Base-by-base conservation (phyloP, 2,113 vertebrate genomes). In the Motacilla tschutschensis region DNA sequence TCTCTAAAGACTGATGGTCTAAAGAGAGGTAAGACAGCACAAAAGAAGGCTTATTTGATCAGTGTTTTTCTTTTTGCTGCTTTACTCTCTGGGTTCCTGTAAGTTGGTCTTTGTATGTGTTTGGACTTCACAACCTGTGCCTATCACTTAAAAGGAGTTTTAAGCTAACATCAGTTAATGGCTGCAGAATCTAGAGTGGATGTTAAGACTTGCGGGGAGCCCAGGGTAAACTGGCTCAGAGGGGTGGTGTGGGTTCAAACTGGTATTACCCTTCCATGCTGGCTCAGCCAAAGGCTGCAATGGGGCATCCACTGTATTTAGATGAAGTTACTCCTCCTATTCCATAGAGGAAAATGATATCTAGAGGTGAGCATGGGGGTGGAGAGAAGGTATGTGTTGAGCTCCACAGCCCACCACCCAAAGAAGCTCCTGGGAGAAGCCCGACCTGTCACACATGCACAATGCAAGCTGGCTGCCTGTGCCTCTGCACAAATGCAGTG, bases 401-500 rank as follows among this genome's bases (percentile, higher is more conserved):
- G 7, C 9, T 38, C 6, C 24, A 44, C 10, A 54, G 2, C 3
- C 16, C 8, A 9, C 6, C 17, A 46, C 9, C 19, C 35, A 70
- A 12, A n/a, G 19, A 9, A 59, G 8, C 4, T 64, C 24, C 18
- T 1, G 5, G 47, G 51, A 65, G 19, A 60, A 60, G 12, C 5
- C 5, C 24, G 53, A 6, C 11, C 9, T 10, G 5, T 17, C 5
- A 12, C 4, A 29, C 5, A 9, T 0, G 0, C 29, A 36, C 2
- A 5, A 8, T 21, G 14, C 24, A 65, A 58, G 7, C 16, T 33
- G 59, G 3, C 13, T 72, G n/a, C 28, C 28, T 51, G n/a, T 21
- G 13, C 24, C 19, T 44, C 51, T 55, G 40, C 10, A 62, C 24
- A 40, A 4, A 19, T 46, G 40, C 26, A 8, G 4, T 2, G 24